These are phyloP conservation scores for Climacteris rufus DNA, from an alignment of 2,113 vertebrate genomes.

Conservation along the genomic window DNA sequence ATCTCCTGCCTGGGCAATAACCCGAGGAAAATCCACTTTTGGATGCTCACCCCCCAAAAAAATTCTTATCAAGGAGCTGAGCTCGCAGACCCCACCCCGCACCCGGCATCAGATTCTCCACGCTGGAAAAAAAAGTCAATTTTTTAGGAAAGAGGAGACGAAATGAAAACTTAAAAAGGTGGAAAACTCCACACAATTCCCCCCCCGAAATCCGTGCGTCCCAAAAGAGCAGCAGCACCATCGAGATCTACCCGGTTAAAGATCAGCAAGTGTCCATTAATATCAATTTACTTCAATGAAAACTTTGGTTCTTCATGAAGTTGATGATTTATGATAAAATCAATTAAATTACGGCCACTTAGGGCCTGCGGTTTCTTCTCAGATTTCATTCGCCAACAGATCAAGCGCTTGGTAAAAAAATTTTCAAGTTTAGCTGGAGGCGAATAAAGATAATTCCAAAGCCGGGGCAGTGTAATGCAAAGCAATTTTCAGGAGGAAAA, in stretches of 20 bases:
- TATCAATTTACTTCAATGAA: slow-evolving; percentile 82
- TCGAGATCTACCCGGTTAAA: neutral
- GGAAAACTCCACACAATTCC: neutral
- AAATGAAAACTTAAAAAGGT: neutral
- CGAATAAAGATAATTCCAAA: slow-evolving; percentile 74
- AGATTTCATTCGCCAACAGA: slow-evolving; percentile 74
- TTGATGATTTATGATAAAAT: slow-evolving; percentile 95
- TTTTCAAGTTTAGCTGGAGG: slow-evolving; percentile 74
- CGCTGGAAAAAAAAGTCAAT: neutral
- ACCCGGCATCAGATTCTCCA: too few relatives aligned
- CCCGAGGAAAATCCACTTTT: neutral
- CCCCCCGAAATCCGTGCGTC: neutral
- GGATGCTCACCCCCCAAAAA: neutral
- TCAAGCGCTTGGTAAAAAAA: slow-evolving; percentile 75
- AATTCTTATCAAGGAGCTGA: neutral
- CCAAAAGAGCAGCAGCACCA: neutral
- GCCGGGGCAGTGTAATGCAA: slow-evolving; percentile 75
- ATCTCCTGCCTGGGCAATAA: neutral
- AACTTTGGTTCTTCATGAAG: slow-evolving; percentile 82
- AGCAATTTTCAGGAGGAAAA: slow-evolving; percentile 63
- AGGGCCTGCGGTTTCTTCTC: slow-evolving; percentile 79
- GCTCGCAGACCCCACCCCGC: neutral
- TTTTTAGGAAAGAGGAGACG: neutral
- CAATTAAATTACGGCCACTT: slow-evolving; percentile 83
- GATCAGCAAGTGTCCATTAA: slow-evolving; percentile 78